These are phyloP conservation scores for Dolomedes plantarius DNA, from an alignment of 2,888 invertebrate genomes.

Conservation along the genomic window DNA sequence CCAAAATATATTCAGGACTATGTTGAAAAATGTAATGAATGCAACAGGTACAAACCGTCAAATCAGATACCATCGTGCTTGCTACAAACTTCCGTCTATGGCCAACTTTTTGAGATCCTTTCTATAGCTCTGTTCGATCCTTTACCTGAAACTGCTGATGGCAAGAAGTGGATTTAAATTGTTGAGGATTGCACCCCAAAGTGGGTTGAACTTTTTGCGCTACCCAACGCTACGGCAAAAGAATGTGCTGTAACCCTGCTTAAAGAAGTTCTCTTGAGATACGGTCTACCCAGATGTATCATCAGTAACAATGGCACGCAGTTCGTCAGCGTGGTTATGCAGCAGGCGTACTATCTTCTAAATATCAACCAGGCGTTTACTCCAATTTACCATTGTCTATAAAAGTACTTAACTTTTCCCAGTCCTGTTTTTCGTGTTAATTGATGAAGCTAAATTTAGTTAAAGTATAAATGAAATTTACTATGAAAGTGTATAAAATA, in stretches of 20 bases:
- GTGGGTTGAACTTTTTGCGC: neutral
- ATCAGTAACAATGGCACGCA: neutral
- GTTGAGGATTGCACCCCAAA: constrained; percentile 7
- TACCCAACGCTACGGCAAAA: neutral
- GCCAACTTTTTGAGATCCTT: neutral
- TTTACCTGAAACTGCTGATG: neutral
- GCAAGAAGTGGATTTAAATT: neutral
- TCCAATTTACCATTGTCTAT: neutral
- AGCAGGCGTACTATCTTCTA: neutral
- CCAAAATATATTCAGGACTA: constrained; percentile 3
- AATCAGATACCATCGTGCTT: constrained; percentile 21
- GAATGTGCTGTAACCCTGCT: neutral
- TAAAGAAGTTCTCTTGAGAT: neutral
- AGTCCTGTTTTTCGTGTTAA: too few species aligned
- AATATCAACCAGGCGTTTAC: neutral
- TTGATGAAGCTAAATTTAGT: too few species aligned
- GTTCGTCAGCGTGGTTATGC: neutral
- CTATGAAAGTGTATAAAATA: too few species aligned
- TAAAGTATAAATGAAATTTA: too few species aligned
- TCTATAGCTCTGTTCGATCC: constrained; percentile 14
- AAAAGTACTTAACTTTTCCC: too few species aligned
- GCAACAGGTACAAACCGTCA: neutral
- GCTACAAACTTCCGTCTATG: neutral
- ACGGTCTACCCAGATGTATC: neutral
- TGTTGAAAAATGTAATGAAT: neutral